These are phyloP conservation scores for Connochaetes taurinus DNA, from an alignment of 2,113 vertebrate species.

Conservation along the genomic window DNA sequence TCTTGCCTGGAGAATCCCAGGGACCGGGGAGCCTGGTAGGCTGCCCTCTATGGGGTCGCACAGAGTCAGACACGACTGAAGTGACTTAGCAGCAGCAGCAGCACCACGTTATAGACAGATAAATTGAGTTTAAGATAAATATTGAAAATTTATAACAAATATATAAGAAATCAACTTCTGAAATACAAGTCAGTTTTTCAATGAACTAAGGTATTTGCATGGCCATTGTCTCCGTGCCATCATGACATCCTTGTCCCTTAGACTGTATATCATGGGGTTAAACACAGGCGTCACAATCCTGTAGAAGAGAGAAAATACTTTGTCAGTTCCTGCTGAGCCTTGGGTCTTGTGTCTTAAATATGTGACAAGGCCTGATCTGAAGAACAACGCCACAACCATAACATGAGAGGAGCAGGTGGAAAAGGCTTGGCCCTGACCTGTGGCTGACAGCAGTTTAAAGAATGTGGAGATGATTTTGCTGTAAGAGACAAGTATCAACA, in stretches of 20 bases:
- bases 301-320: slow-evolving; percentile 53
- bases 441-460: slow-evolving; percentile 25
- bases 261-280: slow-evolving; percentile 29
- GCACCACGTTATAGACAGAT: too few relatives aligned
- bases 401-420: slow-evolving; percentile 62
- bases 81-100: too few relatives aligned
- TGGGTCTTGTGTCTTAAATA: not conserved
- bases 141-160: too few relatives aligned
- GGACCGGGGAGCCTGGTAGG: too few relatives aligned
- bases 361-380: not conserved
- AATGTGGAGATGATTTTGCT: slow-evolving; percentile 50
- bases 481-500: slow-evolving; percentile 34
- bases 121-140: too few relatives aligned
- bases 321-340: not conserved
- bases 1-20: too few relatives aligned
- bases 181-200: not conserved
- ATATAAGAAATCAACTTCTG: too few relatives aligned
- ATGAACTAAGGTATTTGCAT: not conserved
- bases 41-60: too few relatives aligned
- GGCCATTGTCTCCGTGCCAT: not conserved
- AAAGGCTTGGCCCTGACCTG: slow-evolving; percentile 35
- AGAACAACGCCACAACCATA: slow-evolving; percentile 29
- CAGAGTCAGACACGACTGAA: too few relatives aligned
- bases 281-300: slow-evolving; percentile 20
- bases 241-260: slow-evolving; percentile 44